Conservation (phyloP, 1,140 invertebrate genomes). For the Trissolcus basalis region DNA sequence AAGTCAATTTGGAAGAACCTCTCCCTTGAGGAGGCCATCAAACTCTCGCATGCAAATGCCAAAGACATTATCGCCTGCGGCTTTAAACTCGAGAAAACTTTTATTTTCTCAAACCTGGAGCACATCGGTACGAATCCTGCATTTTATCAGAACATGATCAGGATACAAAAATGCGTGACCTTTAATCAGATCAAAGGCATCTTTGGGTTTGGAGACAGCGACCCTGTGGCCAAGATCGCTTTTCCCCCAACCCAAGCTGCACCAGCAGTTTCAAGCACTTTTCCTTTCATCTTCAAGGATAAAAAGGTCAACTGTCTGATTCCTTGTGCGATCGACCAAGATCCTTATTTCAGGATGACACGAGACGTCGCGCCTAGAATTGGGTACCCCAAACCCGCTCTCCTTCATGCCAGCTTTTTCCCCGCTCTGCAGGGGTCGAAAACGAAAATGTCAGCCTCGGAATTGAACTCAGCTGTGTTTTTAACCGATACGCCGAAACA, state of each 20-base stretch:
- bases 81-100: conserved; percentile 97
- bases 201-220: conserved; percentile 98
- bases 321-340: conserved; percentile 99
- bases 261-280: conserved; percentile 95
- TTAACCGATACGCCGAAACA: conserved; percentile 96
- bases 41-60: conserved; percentile 92
- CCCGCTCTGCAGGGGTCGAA: conserved; percentile 97
- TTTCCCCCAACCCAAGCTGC: conserved; percentile 98
- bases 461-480: conserved; percentile 95
- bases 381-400: conserved; percentile 92
- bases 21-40: conserved; percentile 90
- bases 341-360: conserved; percentile 99
- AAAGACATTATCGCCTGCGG: conserved; percentile 99
- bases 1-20: conserved; percentile 99
- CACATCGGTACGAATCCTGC: conserved; percentile 93
- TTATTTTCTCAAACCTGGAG: conserved; percentile 96
- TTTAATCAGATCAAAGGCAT: conserved; percentile 97
- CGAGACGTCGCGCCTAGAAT: conserved; percentile 94
- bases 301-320: conserved; percentile 94
- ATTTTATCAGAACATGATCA: conserved; percentile 95
- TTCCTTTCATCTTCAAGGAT: conserved; percentile 94
- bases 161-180: conserved; percentile 94
- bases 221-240: conserved; percentile 96
- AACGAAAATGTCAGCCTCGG: conserved; percentile 99
- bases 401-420: conserved; percentile 96